A percentile compares a stretch with the other conserved stretches of the same genome.
Evolutionary conservation across 2,113 vertebrate species (phyloP).

Genomic region (Dolichotis patagonum): DNA sequence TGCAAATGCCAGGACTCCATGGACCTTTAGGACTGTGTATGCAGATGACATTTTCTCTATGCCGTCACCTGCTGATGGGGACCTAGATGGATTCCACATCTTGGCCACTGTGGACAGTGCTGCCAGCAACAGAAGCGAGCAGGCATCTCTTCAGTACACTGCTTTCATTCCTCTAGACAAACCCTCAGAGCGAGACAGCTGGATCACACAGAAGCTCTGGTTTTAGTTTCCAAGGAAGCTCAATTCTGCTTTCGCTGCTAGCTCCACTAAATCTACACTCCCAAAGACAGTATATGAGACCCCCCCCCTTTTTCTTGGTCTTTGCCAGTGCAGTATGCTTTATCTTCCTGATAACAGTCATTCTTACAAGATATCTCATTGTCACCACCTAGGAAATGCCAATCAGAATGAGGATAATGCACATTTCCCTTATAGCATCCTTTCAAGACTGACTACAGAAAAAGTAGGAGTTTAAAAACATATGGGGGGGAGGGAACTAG

Average conservation of each 20-base stretch:
- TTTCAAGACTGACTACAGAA: not conserved
- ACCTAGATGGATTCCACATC: not conserved
- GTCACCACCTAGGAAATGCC: not conserved
- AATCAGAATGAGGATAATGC: not conserved
- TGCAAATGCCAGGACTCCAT: not conserved
- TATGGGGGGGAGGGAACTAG: not conserved
- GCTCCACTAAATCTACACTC: not conserved
- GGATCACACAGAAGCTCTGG: too few relatives aligned
- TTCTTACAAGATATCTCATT: not conserved
- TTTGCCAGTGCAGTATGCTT: not conserved
- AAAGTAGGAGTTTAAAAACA: fast-evolving
- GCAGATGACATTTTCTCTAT: not conserved
- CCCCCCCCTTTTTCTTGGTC: not conserved
- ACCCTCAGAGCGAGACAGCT: too few relatives aligned
- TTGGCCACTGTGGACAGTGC: too few relatives aligned
- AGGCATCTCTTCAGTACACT: not conserved
- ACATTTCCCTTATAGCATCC: too few relatives aligned
- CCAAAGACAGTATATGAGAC: not conserved
- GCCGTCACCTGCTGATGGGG: not conserved
- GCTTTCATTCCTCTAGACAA: not conserved
- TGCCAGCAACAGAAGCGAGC: not conserved
- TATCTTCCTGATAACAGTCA: not conserved
- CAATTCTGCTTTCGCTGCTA: not conserved
- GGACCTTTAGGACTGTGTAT: not conserved
- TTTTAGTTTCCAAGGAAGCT: not conserved